Evolutionary conservation across 2,888 invertebrate genomes (phyloP).

Genomic region (Apotomis betuletana): DNA sequence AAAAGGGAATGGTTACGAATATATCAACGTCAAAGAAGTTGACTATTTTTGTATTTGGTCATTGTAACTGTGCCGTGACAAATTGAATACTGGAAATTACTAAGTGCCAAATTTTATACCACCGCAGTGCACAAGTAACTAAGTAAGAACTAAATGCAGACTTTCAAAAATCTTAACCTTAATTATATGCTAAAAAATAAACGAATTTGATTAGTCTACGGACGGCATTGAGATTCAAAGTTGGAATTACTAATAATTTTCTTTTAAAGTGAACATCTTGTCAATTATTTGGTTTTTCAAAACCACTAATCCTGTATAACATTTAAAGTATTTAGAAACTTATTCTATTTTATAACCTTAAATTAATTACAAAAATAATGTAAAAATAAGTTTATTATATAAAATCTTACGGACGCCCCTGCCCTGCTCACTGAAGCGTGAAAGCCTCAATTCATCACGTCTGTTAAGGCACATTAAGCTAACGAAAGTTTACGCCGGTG

Average conservation of each 20-base stretch:
- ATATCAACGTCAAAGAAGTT: too few relatives aligned
- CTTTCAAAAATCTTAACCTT: conserved; percentile 10
- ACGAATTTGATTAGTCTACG: conserved; percentile 9
- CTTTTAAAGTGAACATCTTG: neutral
- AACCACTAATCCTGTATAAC: neutral
- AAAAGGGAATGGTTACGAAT: too few relatives aligned
- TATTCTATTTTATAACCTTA: neutral
- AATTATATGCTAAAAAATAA: conserved; percentile 17
- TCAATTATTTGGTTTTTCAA: neutral
- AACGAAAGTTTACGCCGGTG: neutral
- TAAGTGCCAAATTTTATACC: too few relatives aligned
- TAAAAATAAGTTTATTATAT: neutral
- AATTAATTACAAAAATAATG: conserved; percentile 7
- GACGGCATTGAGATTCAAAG: conserved; percentile 36
- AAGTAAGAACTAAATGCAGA: conserved; percentile 15
- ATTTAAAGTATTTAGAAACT: neutral
- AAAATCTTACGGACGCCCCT: neutral
- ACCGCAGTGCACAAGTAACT: neutral
- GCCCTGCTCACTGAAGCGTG: neutral
- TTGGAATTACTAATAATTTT: neutral
- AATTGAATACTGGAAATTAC: too few relatives aligned
- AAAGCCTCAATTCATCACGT: neutral
- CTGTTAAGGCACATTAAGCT: neutral
- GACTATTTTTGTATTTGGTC: too few relatives aligned
- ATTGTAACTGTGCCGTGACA: too few relatives aligned